phyloP scores from a whole-genome alignment of 2,888 invertebrate genomes.

The Aspidiotus rigidus region DNA sequence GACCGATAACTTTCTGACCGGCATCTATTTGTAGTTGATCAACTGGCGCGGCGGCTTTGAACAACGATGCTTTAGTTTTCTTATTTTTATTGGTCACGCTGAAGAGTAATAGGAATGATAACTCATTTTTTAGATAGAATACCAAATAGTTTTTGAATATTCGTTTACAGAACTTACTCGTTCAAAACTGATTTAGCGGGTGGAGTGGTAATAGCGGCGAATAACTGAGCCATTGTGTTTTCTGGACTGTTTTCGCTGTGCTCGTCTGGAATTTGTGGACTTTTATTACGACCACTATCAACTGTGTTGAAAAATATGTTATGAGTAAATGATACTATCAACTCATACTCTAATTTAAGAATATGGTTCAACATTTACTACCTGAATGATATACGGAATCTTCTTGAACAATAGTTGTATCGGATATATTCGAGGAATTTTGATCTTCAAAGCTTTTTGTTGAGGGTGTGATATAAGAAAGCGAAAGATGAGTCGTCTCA shows the following conservation, averaged over 20 bases:
- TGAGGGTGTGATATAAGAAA: conserved; percentile 8
- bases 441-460: not conserved
- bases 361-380: too few species aligned
- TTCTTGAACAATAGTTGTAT: not conserved
- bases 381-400: too few species aligned
- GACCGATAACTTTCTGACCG: conserved; percentile 71
- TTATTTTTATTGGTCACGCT: conserved; percentile 18
- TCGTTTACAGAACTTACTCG: too few species aligned
- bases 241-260: too few species aligned
- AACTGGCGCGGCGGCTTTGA: conserved; percentile 35
- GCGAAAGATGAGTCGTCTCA: not conserved
- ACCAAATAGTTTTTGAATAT: not conserved
- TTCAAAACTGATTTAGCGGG: too few species aligned
- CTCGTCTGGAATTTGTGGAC: too few species aligned
- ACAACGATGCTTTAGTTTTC: conserved; percentile 4
- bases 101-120: not conserved
- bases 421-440: not conserved
- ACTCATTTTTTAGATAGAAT: not conserved
- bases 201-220: too few species aligned
- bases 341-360: too few species aligned
- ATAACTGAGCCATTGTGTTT: too few species aligned
- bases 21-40: conserved; percentile 72
- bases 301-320: too few species aligned
- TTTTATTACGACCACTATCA: too few species aligned
- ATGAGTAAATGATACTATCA: too few species aligned